A percentile compares a stretch with the other conserved stretches of the same genome.
Evolutionary conservation across 2,888 invertebrate genomes (phyloP).

Genomic region (Caenorhabditis sp.): DNA sequence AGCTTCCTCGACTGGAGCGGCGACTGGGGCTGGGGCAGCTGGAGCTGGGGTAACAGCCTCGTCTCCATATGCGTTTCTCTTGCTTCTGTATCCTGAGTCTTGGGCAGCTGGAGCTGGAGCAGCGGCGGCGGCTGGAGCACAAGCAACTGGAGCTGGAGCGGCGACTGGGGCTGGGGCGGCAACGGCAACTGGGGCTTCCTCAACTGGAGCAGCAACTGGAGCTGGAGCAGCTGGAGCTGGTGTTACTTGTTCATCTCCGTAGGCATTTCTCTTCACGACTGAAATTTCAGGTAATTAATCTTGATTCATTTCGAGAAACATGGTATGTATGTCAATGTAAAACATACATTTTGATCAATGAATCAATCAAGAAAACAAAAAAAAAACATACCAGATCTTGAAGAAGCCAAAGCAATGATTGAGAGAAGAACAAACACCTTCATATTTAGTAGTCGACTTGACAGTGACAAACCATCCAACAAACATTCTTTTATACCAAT

Average conservation of each 20-base stretch:
- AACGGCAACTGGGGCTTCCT: slow-evolving; percentile 27
- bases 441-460: slow-evolving; percentile 21
- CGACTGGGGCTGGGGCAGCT: slow-evolving; percentile 22
- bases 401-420: slow-evolving; percentile 42
- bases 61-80: slow-evolving; percentile 52
- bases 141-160: slow-evolving; percentile 7
- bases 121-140: slow-evolving; percentile 4
- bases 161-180: slow-evolving; percentile 31
- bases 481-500: not conserved
- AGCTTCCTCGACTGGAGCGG: slow-evolving; percentile 24
- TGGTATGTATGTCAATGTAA: not conserved
- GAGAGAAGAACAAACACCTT: slow-evolving; percentile 47
- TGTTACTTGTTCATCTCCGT: slow-evolving; percentile 46
- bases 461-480: slow-evolving; percentile 3
- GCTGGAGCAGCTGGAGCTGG: slow-evolving; percentile 33
- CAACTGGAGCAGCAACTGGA: slow-evolving; percentile 22
- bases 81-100: slow-evolving; percentile 41
- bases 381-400: slow-evolving; percentile 42
- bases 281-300: too few relatives aligned
- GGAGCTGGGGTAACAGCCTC: slow-evolving; percentile 46
- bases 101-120: slow-evolving; percentile 17
- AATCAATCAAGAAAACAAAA: not conserved
- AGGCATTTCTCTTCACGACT: slow-evolving; percentile 39
- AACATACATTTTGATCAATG: not conserved
- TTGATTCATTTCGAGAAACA: too few relatives aligned